phyloP scores from a whole-genome alignment of 2,888 invertebrate genomes.

The Gari tellinella region DNA sequence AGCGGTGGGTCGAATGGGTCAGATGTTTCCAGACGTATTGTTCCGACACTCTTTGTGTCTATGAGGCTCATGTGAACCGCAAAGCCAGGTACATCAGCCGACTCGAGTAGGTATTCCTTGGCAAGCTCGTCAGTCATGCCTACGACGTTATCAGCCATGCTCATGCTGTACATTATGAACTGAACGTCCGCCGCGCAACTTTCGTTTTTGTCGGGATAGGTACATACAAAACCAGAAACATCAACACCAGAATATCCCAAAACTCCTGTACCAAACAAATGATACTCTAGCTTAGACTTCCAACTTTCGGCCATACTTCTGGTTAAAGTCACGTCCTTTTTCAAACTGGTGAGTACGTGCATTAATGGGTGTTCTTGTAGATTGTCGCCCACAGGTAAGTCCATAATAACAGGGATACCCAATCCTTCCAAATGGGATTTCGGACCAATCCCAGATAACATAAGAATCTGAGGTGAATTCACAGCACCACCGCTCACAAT shows the following conservation, averaged over 20 bases:
- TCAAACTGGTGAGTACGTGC: constrained; percentile 21
- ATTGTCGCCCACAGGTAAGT: constrained; percentile 73
- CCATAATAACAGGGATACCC: constrained; percentile 75
- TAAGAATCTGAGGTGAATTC: constrained; percentile 80
- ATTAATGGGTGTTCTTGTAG: constrained; percentile 40
- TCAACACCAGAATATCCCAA: constrained; percentile 32
- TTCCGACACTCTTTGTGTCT: constrained; percentile 90
- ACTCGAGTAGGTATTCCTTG: constrained; percentile 19
- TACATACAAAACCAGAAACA: constrained; percentile 38
- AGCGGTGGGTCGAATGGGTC: constrained; percentile 92
- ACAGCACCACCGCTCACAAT: constrained; percentile 82
- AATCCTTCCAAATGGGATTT: constrained; percentile 77
- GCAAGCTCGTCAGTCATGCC: constrained; percentile 34
- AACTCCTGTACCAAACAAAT: constrained; percentile 38
- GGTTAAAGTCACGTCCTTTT: constrained; percentile 24
- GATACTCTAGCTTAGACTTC: constrained; percentile 25
- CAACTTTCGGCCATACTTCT: constrained; percentile 19
- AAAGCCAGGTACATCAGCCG: constrained; percentile 73
- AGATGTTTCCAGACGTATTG: constrained; percentile 89
- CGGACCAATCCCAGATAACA: constrained; percentile 83
- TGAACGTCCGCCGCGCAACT: constrained; percentile 49
- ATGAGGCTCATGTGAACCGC: constrained; percentile 33
- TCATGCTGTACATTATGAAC: constrained; percentile 26
- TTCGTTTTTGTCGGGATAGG: constrained; percentile 12
- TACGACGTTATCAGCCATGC: constrained; percentile 19